These are phyloP conservation scores for Tethea ocularis DNA, from an alignment of 2,888 invertebrate genomes.

Conservation along the genomic window DNA sequence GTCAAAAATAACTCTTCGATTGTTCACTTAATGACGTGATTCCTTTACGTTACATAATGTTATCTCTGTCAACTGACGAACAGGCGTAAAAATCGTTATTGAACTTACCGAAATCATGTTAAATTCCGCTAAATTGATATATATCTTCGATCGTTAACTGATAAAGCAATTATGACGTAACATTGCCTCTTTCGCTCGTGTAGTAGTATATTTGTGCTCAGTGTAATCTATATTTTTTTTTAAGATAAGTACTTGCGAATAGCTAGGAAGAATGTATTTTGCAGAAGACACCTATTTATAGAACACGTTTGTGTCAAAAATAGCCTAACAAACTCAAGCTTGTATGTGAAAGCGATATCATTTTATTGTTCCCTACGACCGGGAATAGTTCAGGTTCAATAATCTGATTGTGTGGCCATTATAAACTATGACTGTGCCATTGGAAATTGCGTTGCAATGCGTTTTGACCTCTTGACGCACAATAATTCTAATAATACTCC, in stretches of 20 bases:
- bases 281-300: conserved; percentile 31
- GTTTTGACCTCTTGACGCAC: conserved; percentile 64
- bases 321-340: conserved; percentile 23
- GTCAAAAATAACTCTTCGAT: conserved; percentile 16
- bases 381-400: conserved; percentile 57
- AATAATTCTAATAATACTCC: conserved; percentile 70
- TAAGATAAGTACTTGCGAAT: not conserved
- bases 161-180: conserved; percentile 32
- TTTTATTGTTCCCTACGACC: conserved; percentile 16
- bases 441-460: conserved; percentile 55
- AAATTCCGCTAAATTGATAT: conserved; percentile 54
- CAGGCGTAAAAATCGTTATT: conserved; percentile 46
- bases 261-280: conserved; percentile 5
- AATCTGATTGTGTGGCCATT: conserved; percentile 57
- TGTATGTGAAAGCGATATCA: conserved; percentile 16
- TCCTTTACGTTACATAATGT: conserved; percentile 23
- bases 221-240: not conserved
- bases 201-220: conserved; percentile 13
- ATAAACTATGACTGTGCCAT: conserved; percentile 54
- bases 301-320: conserved; percentile 38
- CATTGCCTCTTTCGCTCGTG: not conserved
- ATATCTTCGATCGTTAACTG: conserved; percentile 44
- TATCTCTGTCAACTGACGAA: conserved; percentile 35
- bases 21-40: conserved; percentile 30
- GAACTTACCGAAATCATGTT: conserved; percentile 50